These are phyloP conservation scores for Dorcus hopei DNA, from an alignment of 2,888 invertebrate species.

Conservation along the genomic window DNA sequence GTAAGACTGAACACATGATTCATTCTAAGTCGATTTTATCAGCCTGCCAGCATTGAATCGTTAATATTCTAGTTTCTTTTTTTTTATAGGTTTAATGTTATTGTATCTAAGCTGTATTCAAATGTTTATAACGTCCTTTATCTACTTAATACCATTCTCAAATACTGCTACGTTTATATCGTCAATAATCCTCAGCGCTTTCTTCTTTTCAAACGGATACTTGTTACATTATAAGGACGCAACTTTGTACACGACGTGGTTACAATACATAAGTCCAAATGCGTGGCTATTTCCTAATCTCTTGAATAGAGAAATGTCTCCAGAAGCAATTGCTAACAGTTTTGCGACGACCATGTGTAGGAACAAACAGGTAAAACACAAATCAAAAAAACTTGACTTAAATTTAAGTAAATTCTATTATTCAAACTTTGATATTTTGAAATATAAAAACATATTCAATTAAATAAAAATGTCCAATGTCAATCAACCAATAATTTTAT, in stretches of 20 bases:
- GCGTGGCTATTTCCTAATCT: conserved; percentile 71
- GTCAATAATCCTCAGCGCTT: conserved; percentile 57
- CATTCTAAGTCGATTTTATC: conserved; percentile 12
- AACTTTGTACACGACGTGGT: conserved; percentile 63
- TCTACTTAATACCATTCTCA: conserved; percentile 64
- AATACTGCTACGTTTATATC: conserved; percentile 63
- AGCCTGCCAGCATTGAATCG: background rate
- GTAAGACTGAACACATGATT: conserved; percentile 43
- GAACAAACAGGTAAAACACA: conserved; percentile 63
- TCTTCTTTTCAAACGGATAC: conserved; percentile 65
- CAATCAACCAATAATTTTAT: no score
- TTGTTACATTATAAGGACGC: conserved; percentile 67
- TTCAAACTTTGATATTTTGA: no score
- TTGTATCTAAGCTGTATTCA: conserved; percentile 68
- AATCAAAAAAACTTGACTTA: no score
- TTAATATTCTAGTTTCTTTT: conserved; percentile 23
- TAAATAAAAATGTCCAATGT: no score
- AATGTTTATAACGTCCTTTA: conserved; percentile 63
- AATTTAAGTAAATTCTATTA: no score
- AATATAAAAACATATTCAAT: no score
- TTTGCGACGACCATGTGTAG: conserved; percentile 59
- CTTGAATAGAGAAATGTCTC: conserved; percentile 63
- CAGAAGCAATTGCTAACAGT: conserved; percentile 59
- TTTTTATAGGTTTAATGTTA: conserved; percentile 63
- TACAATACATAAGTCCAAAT: conserved; percentile 68